Evolutionary conservation across 2,888 invertebrate genomes (phyloP).

Genomic region (Nemotelus nigrinus): DNA sequence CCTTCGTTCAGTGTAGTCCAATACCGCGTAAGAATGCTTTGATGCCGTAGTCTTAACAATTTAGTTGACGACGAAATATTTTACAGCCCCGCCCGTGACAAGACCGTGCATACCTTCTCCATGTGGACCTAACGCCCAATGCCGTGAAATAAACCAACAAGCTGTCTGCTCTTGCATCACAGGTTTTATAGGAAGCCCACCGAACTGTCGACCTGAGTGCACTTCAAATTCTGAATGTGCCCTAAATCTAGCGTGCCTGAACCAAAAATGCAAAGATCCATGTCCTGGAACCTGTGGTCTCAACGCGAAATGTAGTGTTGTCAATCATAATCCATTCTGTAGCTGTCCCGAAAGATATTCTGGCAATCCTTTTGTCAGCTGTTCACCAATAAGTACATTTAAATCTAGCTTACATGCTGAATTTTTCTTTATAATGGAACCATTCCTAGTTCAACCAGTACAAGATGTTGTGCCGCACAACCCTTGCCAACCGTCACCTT

Average conservation of each 20-base stretch:
- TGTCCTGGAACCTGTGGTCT: conserved; percentile 78
- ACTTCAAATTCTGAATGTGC: conserved; percentile 77
- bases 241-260: conserved; percentile 75
- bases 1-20: conserved; percentile 72
- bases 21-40: conserved; percentile 65
- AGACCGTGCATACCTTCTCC: conserved; percentile 71
- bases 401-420: background rate
- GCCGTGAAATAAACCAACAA: conserved; percentile 71
- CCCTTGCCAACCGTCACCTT: conserved; percentile 74
- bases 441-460: conserved; percentile 55
- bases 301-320: conserved; percentile 78
- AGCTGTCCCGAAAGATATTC: conserved; percentile 72
- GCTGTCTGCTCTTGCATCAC: conserved; percentile 76
- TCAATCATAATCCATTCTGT: conserved; percentile 80
- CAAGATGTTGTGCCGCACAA: conserved; percentile 60
- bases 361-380: conserved; percentile 76
- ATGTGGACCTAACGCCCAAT: conserved; percentile 73
- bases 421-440: conserved; percentile 52
- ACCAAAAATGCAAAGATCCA: conserved; percentile 78
- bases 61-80: background rate
- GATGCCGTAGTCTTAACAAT: background rate
- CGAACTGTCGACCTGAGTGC: conserved; percentile 78
- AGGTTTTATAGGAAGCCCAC: conserved; percentile 72
- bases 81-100: conserved; percentile 34
- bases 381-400: conserved; percentile 66